Conservation (phyloP, 1,140 invertebrate genomes). For the Drosophila mayri region DNA sequence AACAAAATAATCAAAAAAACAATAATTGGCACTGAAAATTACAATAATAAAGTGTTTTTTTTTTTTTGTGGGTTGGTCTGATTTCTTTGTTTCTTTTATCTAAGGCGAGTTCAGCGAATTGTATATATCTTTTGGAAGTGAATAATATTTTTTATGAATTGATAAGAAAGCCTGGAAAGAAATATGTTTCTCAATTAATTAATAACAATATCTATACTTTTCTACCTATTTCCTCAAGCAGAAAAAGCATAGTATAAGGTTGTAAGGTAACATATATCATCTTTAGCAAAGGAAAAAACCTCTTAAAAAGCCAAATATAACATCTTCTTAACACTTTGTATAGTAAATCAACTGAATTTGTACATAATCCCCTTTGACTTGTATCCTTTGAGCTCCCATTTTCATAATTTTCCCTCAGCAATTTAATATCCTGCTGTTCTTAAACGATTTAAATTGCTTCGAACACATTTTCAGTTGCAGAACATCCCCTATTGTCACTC, state of each 20-base stretch:
- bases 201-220: not conserved
- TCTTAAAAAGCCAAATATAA: not conserved
- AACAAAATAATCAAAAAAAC: conserved; percentile 39
- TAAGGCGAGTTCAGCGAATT: not conserved
- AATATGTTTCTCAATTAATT: not conserved
- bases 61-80: not conserved
- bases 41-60: conserved; percentile 32
- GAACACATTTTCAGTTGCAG: not conserved
- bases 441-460: conserved; percentile 1
- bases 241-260: too few relatives aligned
- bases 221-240: not conserved
- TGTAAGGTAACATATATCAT: too few relatives aligned
- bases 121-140: not conserved
- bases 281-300: too few relatives aligned
- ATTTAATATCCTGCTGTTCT: not conserved
- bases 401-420: not conserved
- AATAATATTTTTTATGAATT: not conserved
- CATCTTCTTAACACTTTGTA: not conserved
- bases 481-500: conserved; percentile 22
- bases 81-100: conserved; percentile 31
- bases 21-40: conserved; percentile 39
- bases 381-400: not conserved
- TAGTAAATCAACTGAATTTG: not conserved
- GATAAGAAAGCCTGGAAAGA: not conserved
- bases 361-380: not conserved